Evolutionary conservation across 2,113 vertebrate species (phyloP), one percentile per base, ranked within the genome.

Genomic region (Hassar affinis): DNA sequence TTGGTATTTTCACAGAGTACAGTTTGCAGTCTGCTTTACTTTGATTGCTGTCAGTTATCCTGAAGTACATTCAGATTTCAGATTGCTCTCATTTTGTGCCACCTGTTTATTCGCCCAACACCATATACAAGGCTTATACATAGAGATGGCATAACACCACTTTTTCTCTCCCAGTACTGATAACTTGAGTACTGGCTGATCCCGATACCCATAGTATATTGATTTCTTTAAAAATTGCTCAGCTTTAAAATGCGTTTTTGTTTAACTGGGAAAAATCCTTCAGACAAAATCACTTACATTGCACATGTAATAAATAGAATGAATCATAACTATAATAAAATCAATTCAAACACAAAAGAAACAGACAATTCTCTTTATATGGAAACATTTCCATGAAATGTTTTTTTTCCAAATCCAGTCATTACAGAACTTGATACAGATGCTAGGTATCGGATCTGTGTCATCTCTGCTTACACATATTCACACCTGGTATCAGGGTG

Each of bases 1-100:
- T 64, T 17, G 27, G 17, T 64, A 64, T 35, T 66, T 42, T 6
- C 38, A 42, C 49, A 51, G 49, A 15, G 14, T 30, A 49, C 45
- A 74, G 45, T 18, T 51, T 74, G 42, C 69, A 51, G 42, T n/a
- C 68, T 71, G 22, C 68, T 71, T 71, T 71, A 71, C 22, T 71
- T 47, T n/a, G 8, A 47, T 47, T 25, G 38, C 22, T 2, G 14
- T 17, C 71, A 51, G 27, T 18, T 1, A 3, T 20, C 8, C 47
- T 27, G 27, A 71, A 47, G 47, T 71, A 71, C 1, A 71, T 71
- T 4, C 5, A 47, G 4, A 47, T 71, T 71, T 4, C 5, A 47
- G 4, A 47, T 71, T n/a, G 5, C 35, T 69, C 35, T 38, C 8
- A 69, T 69, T 69, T 38, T 69, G 35, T 22, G 20, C 20, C 66